Conservation (phyloP, 2,113 vertebrate species). For the Ciconia maguari region DNA sequence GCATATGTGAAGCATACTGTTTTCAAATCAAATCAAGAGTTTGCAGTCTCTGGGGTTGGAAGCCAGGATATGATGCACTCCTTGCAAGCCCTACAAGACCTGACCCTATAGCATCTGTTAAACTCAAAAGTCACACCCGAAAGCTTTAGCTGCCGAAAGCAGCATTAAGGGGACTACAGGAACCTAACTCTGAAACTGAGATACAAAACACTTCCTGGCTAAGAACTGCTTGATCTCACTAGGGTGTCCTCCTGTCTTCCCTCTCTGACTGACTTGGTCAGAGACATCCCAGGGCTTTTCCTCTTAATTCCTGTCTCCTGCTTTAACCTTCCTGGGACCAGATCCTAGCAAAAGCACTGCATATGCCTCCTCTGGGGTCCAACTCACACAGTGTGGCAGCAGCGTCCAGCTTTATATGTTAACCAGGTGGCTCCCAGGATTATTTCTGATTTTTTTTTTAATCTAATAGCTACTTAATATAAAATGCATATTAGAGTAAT, state of each 20-base stretch:
- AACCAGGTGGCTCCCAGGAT: neutral
- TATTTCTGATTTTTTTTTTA: neutral
- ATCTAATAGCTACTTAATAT: neutral
- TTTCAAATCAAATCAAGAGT: neutral
- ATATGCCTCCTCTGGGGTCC: neutral
- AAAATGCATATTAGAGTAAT: neutral
- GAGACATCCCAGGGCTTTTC: neutral
- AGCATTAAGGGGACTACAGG: neutral
- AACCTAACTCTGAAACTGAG: neutral
- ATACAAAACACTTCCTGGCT: neutral
- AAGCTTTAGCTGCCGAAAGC: neutral
- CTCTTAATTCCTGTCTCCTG: neutral
- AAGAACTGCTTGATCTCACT: neutral
- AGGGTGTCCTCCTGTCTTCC: neutral
- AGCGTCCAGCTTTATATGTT: neutral
- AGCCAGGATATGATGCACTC: neutral
- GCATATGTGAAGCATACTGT: neutral
- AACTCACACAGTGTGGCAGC: neutral
- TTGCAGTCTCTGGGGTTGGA: neutral
- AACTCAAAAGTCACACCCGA: neutral
- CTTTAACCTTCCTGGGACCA: neutral
- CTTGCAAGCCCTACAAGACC: neutral
- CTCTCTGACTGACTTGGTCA: neutral
- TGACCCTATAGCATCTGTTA: neutral
- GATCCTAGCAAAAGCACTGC: neutral